phyloP scores from a whole-genome alignment of 2,797 vertebrate genomes.

The Falco naumanni region DNA sequence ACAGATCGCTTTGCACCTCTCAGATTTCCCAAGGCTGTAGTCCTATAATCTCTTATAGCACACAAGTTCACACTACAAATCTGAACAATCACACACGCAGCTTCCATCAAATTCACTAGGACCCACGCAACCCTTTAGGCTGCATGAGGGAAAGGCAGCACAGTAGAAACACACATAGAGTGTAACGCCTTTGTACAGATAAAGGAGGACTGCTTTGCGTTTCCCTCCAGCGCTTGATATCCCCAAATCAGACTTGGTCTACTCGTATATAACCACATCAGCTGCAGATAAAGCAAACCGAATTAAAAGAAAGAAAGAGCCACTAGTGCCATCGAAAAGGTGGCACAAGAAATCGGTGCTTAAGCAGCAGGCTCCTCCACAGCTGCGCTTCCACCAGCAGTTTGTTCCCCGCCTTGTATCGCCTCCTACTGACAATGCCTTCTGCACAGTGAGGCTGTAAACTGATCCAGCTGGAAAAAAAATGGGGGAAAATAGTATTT shows the following conservation, averaged over 20 bases:
- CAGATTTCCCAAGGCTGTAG: not conserved
- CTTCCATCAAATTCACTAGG: not conserved
- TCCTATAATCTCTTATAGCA: not conserved
- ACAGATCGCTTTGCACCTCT: not conserved
- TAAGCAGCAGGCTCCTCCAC: not conserved
- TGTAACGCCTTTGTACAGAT: not conserved
- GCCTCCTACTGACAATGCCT: not conserved
- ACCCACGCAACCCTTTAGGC: accelerated
- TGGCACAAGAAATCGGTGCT: accelerated
- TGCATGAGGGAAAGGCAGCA: not conserved
- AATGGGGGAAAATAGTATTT: not conserved
- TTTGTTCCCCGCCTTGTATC: not conserved
- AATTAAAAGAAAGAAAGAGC: not conserved
- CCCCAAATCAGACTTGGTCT: not conserved
- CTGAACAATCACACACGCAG: not conserved
- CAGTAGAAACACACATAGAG: not conserved
- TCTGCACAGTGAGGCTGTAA: not conserved
- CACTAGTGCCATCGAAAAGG: not conserved
- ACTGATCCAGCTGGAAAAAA: not conserved
- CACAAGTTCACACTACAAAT: not conserved
- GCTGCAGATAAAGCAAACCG: not conserved
- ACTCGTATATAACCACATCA: accelerated
- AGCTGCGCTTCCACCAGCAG: not conserved
- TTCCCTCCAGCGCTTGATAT: not conserved
- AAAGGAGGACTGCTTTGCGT: not conserved